phyloP scores from a whole-genome alignment of 1,140 invertebrate species.

The Stegodyphus dumicola region DNA sequence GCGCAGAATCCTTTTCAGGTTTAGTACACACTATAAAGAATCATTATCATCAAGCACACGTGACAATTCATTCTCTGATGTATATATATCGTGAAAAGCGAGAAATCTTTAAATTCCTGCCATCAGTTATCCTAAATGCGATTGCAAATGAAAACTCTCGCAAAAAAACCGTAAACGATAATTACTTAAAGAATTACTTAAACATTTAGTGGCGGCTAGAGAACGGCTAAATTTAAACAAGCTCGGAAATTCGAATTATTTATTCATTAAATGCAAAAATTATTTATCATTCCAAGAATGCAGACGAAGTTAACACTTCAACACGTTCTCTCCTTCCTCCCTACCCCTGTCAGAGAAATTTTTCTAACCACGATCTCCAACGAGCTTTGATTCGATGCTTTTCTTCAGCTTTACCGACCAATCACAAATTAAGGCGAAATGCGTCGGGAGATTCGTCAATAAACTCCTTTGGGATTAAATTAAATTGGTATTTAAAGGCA shows the following conservation, averaged over 20 bases:
- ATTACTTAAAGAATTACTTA: slow-evolving; percentile 40
- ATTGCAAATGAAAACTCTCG: no score
- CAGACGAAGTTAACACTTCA: slow-evolving; percentile 54
- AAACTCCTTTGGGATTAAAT: slow-evolving; percentile 51
- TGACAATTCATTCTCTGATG: no score
- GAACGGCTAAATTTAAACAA: slow-evolving; percentile 52
- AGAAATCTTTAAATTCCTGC: no score
- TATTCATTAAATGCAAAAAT: slow-evolving; percentile 62
- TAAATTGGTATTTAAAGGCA: slow-evolving; percentile 60
- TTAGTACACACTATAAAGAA: no score
- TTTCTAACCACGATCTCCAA: slow-evolving; percentile 49
- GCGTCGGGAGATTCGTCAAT: slow-evolving; percentile 39
- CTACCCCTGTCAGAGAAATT: slow-evolving; percentile 13
- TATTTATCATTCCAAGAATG: slow-evolving; percentile 58
- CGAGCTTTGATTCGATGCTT: slow-evolving; percentile 43
- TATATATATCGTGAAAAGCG: no score
- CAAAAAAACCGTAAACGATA: neutral
- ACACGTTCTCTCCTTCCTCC: neutral
- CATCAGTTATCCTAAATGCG: no score
- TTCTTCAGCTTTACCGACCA: slow-evolving; percentile 30
- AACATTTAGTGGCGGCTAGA: slow-evolving; percentile 44
- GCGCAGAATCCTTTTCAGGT: no score
- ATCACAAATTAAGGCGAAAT: slow-evolving; percentile 50
- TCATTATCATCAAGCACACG: no score
- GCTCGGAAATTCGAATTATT: slow-evolving; percentile 53